Evolutionary conservation across 1,140 invertebrate species (phyloP).

Genomic region (Panagrolaimus sp.): DNA sequence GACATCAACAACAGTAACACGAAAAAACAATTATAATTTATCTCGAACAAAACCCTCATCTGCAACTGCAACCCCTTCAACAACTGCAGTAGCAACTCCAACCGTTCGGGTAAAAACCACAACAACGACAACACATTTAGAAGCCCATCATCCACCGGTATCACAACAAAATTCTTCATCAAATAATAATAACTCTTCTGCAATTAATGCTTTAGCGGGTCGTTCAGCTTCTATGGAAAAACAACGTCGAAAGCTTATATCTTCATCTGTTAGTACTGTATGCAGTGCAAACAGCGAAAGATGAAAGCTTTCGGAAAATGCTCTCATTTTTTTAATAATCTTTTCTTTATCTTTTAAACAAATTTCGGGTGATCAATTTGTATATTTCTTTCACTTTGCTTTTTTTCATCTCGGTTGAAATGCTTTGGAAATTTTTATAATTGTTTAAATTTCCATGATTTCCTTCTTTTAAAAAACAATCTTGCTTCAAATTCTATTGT

Average conservation of each 20-base stretch:
- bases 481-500: no score
- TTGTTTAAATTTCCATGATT: no score
- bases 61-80: conserved; percentile 7
- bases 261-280: conserved; percentile 46
- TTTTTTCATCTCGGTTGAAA: no score
- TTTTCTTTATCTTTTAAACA: no score
- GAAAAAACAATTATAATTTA: background rate
- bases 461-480: no score
- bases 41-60: conserved; percentile 19
- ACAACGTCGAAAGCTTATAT: conserved; percentile 44
- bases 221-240: conserved; percentile 52
- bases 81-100: background rate
- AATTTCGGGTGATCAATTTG: no score
- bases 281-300: conserved; percentile 20
- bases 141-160: no score
- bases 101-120: conserved; percentile 7
- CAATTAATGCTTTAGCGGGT: conserved; percentile 26
- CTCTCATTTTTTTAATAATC: no score
- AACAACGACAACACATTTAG: conserved; percentile 17
- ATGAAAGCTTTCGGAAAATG: no score
- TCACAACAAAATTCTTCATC: conserved; percentile 13
- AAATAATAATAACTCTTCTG: background rate
- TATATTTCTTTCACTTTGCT: no score
- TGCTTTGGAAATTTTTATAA: no score
- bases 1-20: conserved; percentile 9